phyloP scores from a whole-genome alignment of 1,140 invertebrate species.

The Drosophila orosa region DNA sequence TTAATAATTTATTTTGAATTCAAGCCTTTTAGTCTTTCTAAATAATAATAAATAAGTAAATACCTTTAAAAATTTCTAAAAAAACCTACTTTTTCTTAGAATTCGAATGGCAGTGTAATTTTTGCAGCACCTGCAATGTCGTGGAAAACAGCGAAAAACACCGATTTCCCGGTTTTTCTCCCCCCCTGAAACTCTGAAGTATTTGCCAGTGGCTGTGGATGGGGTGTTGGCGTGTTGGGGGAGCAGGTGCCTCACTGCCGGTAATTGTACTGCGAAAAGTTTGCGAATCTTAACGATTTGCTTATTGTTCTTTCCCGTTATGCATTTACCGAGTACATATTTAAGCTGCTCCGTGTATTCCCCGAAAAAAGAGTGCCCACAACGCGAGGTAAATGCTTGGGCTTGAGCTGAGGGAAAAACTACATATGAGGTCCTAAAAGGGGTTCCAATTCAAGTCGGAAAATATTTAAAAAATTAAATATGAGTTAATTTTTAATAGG shows the following conservation, averaged over 20 bases:
- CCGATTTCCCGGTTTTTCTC: background rate
- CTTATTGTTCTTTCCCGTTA: conserved; percentile 65
- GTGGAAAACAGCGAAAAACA: conserved; percentile 5
- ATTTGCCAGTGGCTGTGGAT: background rate
- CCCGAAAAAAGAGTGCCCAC: conserved; percentile 4
- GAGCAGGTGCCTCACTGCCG: background rate
- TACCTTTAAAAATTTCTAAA: background rate
- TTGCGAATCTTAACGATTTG: conserved; percentile 75
- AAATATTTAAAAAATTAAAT: background rate
- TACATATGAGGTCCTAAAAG: no score
- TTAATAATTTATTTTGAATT: no score
- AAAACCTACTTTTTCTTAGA: background rate
- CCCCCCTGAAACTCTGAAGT: background rate
- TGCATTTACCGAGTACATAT: conserved; percentile 60
- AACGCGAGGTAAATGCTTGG: background rate
- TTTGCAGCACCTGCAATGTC: conserved; percentile 4
- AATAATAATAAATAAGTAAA: background rate
- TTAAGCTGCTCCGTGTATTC: conserved; percentile 4
- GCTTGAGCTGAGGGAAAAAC: no score
- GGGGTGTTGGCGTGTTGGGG: background rate
- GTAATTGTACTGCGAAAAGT: conserved; percentile 42
- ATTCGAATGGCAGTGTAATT: background rate
- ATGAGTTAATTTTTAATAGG: background rate
- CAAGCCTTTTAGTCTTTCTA: no score
- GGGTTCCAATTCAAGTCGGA: no score